phyloP scores from a whole-genome alignment of 2,797 vertebrate species.

The Lacerta agilis region DNA sequence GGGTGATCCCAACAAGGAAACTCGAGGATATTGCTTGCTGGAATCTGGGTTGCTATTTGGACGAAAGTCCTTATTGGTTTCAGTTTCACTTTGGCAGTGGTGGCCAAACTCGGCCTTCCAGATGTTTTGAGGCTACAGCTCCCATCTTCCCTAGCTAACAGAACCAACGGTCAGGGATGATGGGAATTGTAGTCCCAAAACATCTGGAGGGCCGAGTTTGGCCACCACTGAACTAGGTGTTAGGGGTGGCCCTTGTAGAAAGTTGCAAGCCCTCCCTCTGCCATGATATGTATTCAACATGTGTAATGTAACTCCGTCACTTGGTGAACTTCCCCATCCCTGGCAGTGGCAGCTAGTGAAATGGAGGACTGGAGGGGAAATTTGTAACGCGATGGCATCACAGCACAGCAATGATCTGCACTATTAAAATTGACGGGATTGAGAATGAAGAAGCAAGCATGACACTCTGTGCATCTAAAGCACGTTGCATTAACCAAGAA shows the following conservation, averaged over 20 bases:
- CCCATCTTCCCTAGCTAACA: too few relatives aligned
- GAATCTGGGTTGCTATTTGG: neutral
- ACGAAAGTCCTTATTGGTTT: neutral
- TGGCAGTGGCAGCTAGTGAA: neutral
- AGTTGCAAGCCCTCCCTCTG: neutral
- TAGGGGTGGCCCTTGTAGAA: neutral
- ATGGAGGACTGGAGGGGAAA: neutral
- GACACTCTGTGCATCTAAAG: too few relatives aligned
- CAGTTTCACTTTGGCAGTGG: neutral
- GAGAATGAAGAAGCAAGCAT: too few relatives aligned
- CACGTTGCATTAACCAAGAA: too few relatives aligned
- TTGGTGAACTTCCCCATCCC: neutral
- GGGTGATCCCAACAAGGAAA: neutral
- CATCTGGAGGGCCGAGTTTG: too few relatives aligned
- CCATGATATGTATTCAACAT: neutral
- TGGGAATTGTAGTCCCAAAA: too few relatives aligned
- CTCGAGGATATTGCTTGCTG: neutral
- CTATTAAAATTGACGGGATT: neutral
- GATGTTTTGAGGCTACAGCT: too few relatives aligned
- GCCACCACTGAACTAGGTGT: neutral
- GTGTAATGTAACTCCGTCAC: too few relatives aligned
- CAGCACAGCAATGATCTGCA: neutral
- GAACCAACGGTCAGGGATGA: too few relatives aligned
- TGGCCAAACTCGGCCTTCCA: too few relatives aligned
- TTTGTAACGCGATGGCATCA: neutral